Evolutionary conservation across 2,113 vertebrate species (phyloP).

Genomic region (Elephantulus edwardii): DNA sequence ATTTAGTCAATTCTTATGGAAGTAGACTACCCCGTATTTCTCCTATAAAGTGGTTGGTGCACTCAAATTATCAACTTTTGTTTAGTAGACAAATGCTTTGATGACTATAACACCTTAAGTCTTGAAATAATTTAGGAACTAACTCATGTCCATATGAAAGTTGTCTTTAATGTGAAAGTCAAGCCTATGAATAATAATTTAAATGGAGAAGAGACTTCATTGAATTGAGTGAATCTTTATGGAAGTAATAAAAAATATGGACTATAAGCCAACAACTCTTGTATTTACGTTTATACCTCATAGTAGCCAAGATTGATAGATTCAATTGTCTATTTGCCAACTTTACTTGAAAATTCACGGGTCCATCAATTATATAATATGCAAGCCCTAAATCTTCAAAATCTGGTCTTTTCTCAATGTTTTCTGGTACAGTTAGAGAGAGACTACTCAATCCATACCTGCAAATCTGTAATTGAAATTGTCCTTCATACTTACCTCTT

Average conservation of each 20-base stretch:
- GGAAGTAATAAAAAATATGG: background rate
- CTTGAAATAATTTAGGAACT: background rate
- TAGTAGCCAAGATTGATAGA: background rate
- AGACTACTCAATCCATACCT: background rate
- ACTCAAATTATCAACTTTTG: too few species aligned
- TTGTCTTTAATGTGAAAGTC: background rate
- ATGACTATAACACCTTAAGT: too few species aligned
- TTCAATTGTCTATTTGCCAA: background rate
- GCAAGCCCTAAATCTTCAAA: background rate
- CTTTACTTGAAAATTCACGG: background rate
- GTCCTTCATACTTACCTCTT: background rate
- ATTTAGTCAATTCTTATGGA: too few species aligned
- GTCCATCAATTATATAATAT: background rate
- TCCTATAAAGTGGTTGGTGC: too few species aligned
- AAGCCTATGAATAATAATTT: background rate
- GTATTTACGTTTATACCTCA: background rate
- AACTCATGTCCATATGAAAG: background rate
- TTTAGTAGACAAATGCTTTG: too few species aligned
- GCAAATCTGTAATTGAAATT: background rate
- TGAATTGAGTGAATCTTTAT: background rate
- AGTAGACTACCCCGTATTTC: too few species aligned
- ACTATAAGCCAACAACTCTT: too few species aligned
- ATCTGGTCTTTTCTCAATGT: background rate
- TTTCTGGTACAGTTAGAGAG: background rate
- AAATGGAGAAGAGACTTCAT: background rate